Evolutionary conservation across 2,113 vertebrate genomes (phyloP).

Genomic region (Leucopsar rothschildi): DNA sequence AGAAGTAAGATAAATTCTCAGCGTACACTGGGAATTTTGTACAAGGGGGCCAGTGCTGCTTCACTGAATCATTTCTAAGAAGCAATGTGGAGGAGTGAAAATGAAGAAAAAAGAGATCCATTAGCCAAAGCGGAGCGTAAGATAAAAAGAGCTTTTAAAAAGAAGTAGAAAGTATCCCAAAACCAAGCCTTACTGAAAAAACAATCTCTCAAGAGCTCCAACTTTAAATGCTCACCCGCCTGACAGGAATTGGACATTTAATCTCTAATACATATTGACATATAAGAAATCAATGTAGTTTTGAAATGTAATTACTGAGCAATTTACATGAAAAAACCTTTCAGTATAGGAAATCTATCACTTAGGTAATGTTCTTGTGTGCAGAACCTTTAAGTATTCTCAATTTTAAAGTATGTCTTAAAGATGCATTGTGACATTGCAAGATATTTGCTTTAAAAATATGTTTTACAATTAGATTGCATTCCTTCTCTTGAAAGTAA

Average conservation of each 20-base stretch:
- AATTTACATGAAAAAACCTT: conserved; percentile 1
- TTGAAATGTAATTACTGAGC: conserved; percentile 31
- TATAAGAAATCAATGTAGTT: conserved; percentile 51
- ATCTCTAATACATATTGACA: conserved; percentile 45
- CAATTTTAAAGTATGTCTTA: background rate
- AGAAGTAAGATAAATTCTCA: conserved; percentile 46
- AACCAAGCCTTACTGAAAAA: background rate
- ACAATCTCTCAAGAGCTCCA: background rate
- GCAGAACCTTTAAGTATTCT: background rate
- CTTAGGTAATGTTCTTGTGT: background rate
- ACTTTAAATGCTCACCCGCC: background rate
- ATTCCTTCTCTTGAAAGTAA: background rate
- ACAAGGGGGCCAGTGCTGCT: background rate
- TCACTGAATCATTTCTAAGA: conserved; percentile 33
- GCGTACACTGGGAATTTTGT: background rate
- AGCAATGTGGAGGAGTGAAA: background rate
- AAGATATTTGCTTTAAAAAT: background rate
- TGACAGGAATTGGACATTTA: conserved; percentile 26
- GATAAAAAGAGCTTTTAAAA: background rate
- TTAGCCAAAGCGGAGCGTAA: background rate
- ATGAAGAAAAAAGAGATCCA: background rate
- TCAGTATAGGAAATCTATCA: conserved; percentile 4
- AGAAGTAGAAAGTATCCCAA: background rate
- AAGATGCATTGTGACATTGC: background rate
- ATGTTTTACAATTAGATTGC: background rate